Evolutionary conservation across 2,888 invertebrate genomes (phyloP).

Genomic region (Petrolisthes cinctipes): DNA sequence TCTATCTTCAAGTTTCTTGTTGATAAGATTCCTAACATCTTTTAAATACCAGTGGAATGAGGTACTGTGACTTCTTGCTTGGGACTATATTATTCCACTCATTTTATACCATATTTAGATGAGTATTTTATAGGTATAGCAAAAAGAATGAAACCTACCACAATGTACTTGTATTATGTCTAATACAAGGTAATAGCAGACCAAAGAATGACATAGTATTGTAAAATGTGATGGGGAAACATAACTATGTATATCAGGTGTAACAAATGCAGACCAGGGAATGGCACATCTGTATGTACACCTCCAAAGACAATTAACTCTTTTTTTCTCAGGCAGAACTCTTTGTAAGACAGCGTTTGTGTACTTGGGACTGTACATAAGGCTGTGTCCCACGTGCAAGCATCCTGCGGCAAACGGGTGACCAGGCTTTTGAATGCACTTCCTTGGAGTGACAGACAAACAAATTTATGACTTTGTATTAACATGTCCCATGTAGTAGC

Average conservation of each 20-base stretch:
- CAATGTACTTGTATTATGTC: slow-evolving; percentile 22
- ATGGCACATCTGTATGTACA: slow-evolving; percentile 26
- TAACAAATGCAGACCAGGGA: neutral
- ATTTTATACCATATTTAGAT: slow-evolving; percentile 49
- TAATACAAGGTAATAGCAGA: slow-evolving; percentile 36
- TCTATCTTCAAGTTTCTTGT: slow-evolving; percentile 53
- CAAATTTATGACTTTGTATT: too few relatives aligned
- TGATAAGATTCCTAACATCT: slow-evolving; percentile 55
- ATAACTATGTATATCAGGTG: neutral
- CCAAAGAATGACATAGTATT: slow-evolving; percentile 28
- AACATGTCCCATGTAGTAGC: too few relatives aligned
- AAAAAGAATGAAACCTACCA: slow-evolving; percentile 30
- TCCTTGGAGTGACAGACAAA: too few relatives aligned
- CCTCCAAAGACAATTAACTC: slow-evolving; percentile 29
- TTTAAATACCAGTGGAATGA: slow-evolving; percentile 40
- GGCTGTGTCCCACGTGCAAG: neutral
- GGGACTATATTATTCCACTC: slow-evolving; percentile 37
- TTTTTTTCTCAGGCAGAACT: slow-evolving; percentile 9
- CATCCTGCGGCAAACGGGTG: too few relatives aligned
- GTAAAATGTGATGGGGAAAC: slow-evolving; percentile 40
- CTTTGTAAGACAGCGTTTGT: neutral
- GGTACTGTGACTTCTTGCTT: slow-evolving; percentile 51
- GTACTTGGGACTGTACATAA: slow-evolving; percentile 16
- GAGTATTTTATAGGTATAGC: slow-evolving; percentile 44
- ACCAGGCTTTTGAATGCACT: too few relatives aligned